Evolutionary conservation across 2,888 invertebrate species (phyloP), one percentile per base, ranked within the genome.

Genomic region (Tenthredo livida): DNA sequence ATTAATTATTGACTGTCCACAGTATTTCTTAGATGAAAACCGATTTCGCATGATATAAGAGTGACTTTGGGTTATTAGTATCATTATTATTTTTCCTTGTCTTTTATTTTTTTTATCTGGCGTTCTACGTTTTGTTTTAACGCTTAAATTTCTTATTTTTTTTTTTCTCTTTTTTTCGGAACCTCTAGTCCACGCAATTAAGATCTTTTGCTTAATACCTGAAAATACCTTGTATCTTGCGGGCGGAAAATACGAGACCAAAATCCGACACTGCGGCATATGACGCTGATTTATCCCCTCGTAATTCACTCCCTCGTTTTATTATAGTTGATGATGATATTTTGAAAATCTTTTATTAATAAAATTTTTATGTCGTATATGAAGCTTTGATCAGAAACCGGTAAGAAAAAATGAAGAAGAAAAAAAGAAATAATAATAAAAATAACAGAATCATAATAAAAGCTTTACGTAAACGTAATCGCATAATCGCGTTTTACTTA

Each of bases 21-120:
- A 90, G 88, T 90, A 90, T 91, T 90, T 91, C 90, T 87, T 90
- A 90, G 87, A 88, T 86, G 87, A 87, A 84, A 85, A 84, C 77
- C 83, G 65, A 83, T 61, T 58, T 73, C 73, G 77, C 77, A 77
- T 54, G 77, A 77, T 77, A 77, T 77, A 54, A 77, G 47, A 73
- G 73, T 73, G 73, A 73, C 21, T 73, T 73, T 67, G 67, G 67
- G 67, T 67, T 67, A 67, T 33, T 67, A 67, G 15, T 67, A 29
- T 25, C n/a, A 21, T 58, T 29, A 33, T 67, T 17, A 25, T 33
- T 33, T 33, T 67, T 33, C 6, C 17, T 65, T 65, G 29, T 10
- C 0, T 17, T n/a, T 4, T 58, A 29, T 58, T 33, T 67, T 33
- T 25, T 67, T 29, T 25, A 4, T 67, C n/a, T n/a, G n/a, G n/a